A percentile compares a stretch with the other conserved stretches of the same genome.
phyloP scores from a whole-genome alignment of 2,113 vertebrate species.

The Dipodomys merriami region DNA sequence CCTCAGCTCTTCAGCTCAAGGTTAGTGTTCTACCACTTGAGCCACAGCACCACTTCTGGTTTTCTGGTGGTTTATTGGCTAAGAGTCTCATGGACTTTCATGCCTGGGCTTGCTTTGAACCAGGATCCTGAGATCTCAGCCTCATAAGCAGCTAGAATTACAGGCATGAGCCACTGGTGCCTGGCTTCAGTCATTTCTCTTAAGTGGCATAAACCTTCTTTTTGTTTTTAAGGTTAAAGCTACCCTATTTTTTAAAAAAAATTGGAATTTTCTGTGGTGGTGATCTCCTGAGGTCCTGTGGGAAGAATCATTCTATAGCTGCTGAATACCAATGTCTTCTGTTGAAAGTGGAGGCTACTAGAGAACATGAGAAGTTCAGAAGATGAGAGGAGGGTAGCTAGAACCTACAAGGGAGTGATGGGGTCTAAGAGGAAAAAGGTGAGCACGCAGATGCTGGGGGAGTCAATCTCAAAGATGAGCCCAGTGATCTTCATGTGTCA shows the following conservation, averaged over 20 bases:
- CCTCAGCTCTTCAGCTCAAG: too few relatives aligned
- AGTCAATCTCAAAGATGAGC: background rate
- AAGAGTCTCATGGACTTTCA: too few relatives aligned
- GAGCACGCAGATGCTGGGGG: background rate
- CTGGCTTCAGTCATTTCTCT: background rate
- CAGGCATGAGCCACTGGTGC: too few relatives aligned
- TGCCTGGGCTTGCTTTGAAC: too few relatives aligned
- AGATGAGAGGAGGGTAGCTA: accelerated
- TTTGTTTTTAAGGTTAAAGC: background rate
- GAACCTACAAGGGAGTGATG: too few relatives aligned
- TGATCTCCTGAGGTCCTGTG: background rate
- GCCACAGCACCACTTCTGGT: too few relatives aligned
- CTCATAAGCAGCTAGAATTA: too few relatives aligned
- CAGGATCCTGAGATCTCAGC: too few relatives aligned
- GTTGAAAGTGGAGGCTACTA: background rate
- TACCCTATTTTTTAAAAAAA: background rate
- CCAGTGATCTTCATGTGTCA: accelerated
- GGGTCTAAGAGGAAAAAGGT: too few relatives aligned
- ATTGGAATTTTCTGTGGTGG: background rate
- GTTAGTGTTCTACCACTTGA: too few relatives aligned
- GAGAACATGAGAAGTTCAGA: background rate
- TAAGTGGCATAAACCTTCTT: background rate
- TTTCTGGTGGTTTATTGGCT: too few relatives aligned
- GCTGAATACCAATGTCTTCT: background rate
- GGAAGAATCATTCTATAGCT: background rate